A percentile compares a stretch with the other conserved stretches of the same genome.
Conservation (phyloP, 2,797 vertebrate species). For the Yasuhikotakia modesta region DNA sequence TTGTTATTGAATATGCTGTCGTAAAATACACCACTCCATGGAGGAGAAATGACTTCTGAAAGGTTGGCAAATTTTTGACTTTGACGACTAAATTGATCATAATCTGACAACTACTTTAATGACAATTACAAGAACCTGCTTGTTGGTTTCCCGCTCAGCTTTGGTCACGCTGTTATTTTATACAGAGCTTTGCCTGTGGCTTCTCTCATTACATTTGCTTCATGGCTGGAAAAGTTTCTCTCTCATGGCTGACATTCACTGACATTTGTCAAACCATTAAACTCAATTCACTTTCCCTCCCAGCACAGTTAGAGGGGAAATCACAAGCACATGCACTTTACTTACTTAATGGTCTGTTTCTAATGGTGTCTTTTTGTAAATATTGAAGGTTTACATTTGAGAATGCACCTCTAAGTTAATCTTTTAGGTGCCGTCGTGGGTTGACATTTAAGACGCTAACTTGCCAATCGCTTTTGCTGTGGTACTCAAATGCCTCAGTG, state of each 20-base stretch:
- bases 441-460: conserved; percentile 17
- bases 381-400: conserved; percentile 38
- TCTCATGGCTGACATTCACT: conserved; percentile 53
- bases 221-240: conserved; percentile 14
- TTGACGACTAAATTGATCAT: not conserved
- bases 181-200: conserved; percentile 25
- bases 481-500: not conserved
- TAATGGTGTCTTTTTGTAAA: conserved; percentile 48
- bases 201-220: conserved; percentile 36
- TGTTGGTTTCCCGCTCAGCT: conserved; percentile 2
- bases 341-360: conserved; percentile 53
- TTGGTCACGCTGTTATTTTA: conserved; percentile 18
- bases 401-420: conserved; percentile 15
- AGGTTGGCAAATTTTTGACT: not conserved
- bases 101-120: conserved; percentile 16
- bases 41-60: not conserved
- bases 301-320: conserved; percentile 22
- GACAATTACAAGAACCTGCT: not conserved
- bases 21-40: not conserved
- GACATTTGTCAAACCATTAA: conserved; percentile 59
- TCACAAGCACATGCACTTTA: conserved; percentile 29
- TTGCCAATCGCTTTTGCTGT: conserved; percentile 4
- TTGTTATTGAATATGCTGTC: not conserved
- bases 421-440: conserved; percentile 17
- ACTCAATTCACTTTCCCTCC: conserved; percentile 35